phyloP scores from a whole-genome alignment of 2,113 vertebrate species.

The Callorhinus ursinus region DNA sequence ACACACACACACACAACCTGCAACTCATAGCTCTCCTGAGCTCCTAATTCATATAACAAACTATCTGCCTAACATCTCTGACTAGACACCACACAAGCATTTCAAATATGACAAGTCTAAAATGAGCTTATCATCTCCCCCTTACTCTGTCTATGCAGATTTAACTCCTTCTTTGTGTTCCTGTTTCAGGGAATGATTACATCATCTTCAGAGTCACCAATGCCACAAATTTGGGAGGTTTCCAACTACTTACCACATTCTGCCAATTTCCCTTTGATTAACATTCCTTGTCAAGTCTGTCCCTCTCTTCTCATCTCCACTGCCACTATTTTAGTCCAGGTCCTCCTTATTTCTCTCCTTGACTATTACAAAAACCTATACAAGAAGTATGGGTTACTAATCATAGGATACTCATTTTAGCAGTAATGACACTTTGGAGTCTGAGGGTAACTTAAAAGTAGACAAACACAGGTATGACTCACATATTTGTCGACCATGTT shows the following conservation, averaged over 20 bases:
- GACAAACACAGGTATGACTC: not conserved
- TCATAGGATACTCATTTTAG: not conserved
- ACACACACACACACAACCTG: not conserved
- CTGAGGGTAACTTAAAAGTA: not conserved
- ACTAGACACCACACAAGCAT: not conserved
- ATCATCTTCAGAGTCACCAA: not conserved
- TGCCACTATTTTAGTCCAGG: not conserved
- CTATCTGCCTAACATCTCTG: not conserved
- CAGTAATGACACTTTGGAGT: not conserved
- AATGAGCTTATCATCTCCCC: not conserved
- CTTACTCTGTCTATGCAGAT: not conserved
- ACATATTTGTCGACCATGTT: not conserved
- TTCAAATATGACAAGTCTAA: not conserved
- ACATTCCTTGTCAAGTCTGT: not conserved
- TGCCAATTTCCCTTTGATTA: slow-evolving; percentile 13
- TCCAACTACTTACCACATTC: not conserved
- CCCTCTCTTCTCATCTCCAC: not conserved
- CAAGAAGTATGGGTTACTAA: not conserved
- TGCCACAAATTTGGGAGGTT: not conserved
- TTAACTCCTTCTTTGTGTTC: not conserved
- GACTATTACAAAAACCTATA: slow-evolving; percentile 6
- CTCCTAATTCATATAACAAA: not conserved
- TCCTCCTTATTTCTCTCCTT: not conserved
- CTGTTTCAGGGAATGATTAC: not conserved
- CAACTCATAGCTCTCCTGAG: not conserved